Base-by-base conservation (phyloP, 2,113 vertebrate species). In the Epinephelus fuscoguttatus region DNA sequence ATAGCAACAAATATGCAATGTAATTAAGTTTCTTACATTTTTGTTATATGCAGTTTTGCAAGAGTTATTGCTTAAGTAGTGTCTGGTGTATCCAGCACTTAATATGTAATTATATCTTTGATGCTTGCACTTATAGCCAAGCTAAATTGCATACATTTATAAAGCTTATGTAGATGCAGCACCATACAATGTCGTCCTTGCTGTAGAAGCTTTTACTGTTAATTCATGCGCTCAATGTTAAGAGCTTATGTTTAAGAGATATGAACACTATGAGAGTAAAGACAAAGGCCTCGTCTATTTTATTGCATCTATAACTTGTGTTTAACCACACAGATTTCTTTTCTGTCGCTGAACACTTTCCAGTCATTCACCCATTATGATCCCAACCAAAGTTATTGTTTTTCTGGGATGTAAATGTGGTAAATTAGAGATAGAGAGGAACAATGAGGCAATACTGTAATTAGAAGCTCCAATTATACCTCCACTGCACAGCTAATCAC, bases 1-100 rank as follows among this genome's bases (percentile, higher is more conserved):
- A 96, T 94, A 89, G 91, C 90, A 89, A 91, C 85, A 81, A 90
- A 95, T 91, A 94, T 95, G 90, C 92, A 94, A 92, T 95, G 89
- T 92, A 92, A 93, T 93, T 89, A 91, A 79, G 88, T 95, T 95
- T 93, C 84, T 94, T 93, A 94, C 84, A 86, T 91, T 94, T 87
- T 94, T 94, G 92, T 93, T 90, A 88, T 71, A 90, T 83, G 78
- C 84, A 75, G 81, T 91, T 94, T 91, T 88, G 89, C 92, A 90
- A 75, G 75, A 91, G 62, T 72, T 87, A 85, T 66, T 78, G 92
- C 92, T 93, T 94, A 75, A 82, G 42, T 87, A 81, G 86, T 87
- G 84, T 84, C 67, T 91, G 92, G 90, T 42, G 62, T 53, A 59
- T 45, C 85, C 77, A 72, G 75, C 82, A 91, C 86, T 82, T 52